A percentile compares a stretch with the other conserved stretches of the same genome.
These are phyloP conservation scores for Bolborhynchus lineola DNA, from an alignment of 2,113 vertebrate species.

Conservation along the genomic window DNA sequence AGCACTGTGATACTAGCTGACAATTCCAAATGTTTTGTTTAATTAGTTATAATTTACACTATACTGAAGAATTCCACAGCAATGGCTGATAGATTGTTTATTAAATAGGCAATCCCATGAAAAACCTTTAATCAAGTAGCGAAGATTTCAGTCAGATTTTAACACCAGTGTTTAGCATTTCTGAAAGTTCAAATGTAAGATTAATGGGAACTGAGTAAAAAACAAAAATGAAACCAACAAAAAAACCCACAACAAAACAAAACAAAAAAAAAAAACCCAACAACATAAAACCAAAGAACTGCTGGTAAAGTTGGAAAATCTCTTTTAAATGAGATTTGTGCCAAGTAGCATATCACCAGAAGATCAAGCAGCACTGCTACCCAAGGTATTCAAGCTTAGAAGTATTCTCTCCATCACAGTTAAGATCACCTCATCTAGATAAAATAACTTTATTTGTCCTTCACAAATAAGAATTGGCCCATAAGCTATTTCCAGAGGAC, in stretches of 20 bases:
- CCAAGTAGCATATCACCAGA: background rate
- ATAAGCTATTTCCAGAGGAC: background rate
- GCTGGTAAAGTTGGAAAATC: background rate
- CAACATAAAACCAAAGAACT: background rate
- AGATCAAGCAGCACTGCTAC: background rate
- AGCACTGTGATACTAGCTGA: background rate
- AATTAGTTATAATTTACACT: constrained; percentile 38
- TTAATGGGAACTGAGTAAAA: background rate
- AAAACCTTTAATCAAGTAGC: background rate
- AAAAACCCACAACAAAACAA: too few relatives aligned
- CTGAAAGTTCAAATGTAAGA: constrained; percentile 1
- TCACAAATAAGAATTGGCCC: background rate
- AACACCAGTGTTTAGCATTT: background rate
- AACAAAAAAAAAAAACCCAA: background rate
- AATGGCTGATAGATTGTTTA: background rate
- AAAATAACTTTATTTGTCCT: background rate
- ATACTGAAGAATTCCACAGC: background rate
- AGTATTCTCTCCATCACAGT: background rate
- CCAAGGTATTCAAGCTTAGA: background rate
- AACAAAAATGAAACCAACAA: background rate
- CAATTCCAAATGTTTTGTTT: constrained; percentile 26
- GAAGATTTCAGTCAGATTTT: constrained; percentile 2
- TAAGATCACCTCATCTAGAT: background rate
- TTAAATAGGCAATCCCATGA: constrained; percentile 1
- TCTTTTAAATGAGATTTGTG: background rate